Evolutionary conservation across 1,140 invertebrate species (phyloP), one percentile per base, ranked within the genome.

Genomic region (Heliconius congener): DNA sequence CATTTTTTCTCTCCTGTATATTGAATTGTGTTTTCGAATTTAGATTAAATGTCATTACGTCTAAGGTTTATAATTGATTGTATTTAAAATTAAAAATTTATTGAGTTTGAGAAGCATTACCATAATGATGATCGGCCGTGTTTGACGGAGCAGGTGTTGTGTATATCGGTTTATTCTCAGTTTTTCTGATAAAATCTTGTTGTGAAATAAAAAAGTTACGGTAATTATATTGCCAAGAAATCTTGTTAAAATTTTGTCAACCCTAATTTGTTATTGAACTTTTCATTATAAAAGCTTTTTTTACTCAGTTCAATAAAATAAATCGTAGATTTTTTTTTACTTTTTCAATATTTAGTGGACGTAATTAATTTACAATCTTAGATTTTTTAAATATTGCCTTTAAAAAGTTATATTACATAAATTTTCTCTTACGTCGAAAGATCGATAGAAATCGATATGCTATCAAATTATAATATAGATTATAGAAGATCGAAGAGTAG

Each of bases 141-240:
- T 93, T 92, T 92, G 91, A 90, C 87, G 86, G 86, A 92, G 91
- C 93, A 94, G 93, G 93, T 94, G 93, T 91, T 89, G 87, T 91
- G 84, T 86, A 85, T 92, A 93, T 92, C 90, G 88, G 90, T 90
- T 92, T 89, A 92, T 93, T 94, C 89, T 92, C 89, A 82, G 87
- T 90, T 94, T 93, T 93, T 94, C 91, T 91, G 88, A 91, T 89
- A 91, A 91, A 93, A 91, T 92, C 90, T 91, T 88, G 90, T 92
- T 93, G 90, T 88, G 80, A 85, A 85, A 87, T 80, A 91, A 90
- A 89, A 39, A 88, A 85, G 30, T 76, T 79, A 50, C 46, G 27
- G 23, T 79, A 70, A 79, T 73, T 55, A 78, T 73, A 57, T 73
- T 50, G 73, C 60, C 27, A 66, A 66, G 60, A 13, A 66, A 66